Evolutionary conservation across 2,113 vertebrate genomes (phyloP), one percentile per base, ranked within the genome.

Genomic region (Recurvirostra avosetta): DNA sequence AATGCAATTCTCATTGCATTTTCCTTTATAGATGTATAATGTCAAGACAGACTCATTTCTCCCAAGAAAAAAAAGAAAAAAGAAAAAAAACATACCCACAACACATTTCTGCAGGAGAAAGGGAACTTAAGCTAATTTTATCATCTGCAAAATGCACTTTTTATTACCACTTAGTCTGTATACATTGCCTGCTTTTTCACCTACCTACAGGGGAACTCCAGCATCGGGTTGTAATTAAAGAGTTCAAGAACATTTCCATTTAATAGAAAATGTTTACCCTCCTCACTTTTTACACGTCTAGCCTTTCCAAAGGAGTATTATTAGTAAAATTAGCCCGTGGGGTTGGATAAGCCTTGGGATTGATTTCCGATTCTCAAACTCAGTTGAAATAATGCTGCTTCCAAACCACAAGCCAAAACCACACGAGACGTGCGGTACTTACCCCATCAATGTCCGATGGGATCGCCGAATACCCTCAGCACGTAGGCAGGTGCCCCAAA

Each of bases 361-460:
- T 61, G 38, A 81, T 81, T 81, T 43, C 38, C 6, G 0, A 53
- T 47, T 65, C 34, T 71, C 40, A 61, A 4, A 29, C 38, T 34
- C 50, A 8, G 32, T 11, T 75, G 73, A 75, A 70, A 36, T 32
- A 66, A 41, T 0, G 8, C 56, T 49, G 45, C n/a, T 50, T 40
- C 22, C 67, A 63, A 53, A 43, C 23, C 55, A 36, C 11, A 18
- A 67, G 34, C 40, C 30, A 58, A 41, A 75, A 43, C 8, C 19
- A 6, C 52, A 25, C 0, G 1, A 52, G 67, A 58, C 1, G 0
- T 6, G 25, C 0, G 2, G 34, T 41, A 45, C n/a, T 50, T 70
- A 43, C 74, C 47, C 49, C 49, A 25, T 14, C 34, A 18, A 5
- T 1, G 3, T 38, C 47, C 3, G 0, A 16, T 1, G 5, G 32